Evolutionary conservation across 1,140 invertebrate species (phyloP).

Genomic region (Drosophila bocqueti): DNA sequence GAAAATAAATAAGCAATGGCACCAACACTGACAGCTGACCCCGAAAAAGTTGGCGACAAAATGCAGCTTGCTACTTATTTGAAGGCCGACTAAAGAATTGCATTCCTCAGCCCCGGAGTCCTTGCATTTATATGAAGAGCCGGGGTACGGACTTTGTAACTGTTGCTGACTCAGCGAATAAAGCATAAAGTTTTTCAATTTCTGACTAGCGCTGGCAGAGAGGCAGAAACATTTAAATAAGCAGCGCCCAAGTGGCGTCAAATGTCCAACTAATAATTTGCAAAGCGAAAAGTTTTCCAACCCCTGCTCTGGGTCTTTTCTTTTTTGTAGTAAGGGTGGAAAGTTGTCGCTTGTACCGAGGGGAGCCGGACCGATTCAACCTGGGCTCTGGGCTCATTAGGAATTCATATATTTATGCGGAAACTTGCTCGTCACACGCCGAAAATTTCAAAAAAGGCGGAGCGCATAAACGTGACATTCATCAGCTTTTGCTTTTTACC

Average conservation of each 20-base stretch:
- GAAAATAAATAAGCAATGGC: not conserved
- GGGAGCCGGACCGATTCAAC: not conserved
- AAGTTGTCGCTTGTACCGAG: constrained; percentile 12
- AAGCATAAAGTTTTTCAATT: constrained; percentile 71
- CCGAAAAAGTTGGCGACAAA: constrained; percentile 4
- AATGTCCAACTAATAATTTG: constrained; percentile 77
- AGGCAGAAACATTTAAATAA: constrained; percentile 41
- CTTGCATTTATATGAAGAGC: not conserved
- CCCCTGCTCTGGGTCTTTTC: not conserved
- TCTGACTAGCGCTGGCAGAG: constrained; percentile 25
- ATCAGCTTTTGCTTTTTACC: constrained; percentile 26
- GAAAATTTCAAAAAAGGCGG: constrained; percentile 26
- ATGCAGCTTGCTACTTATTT: not conserved
- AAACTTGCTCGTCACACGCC: constrained; percentile 51
- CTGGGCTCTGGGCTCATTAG: constrained; percentile 49
- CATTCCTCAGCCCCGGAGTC: not conserved
- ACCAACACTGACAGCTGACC: not conserved
- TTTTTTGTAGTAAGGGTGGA: not conserved
- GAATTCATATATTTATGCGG: constrained; percentile 72
- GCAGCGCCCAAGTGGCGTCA: constrained; percentile 56
- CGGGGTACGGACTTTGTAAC: constrained; percentile 15
- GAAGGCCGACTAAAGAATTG: constrained; percentile 1
- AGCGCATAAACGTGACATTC: constrained; percentile 60
- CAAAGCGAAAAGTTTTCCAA: constrained; percentile 56
- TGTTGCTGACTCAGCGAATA: constrained; percentile 54